A percentile compares a stretch with the other conserved stretches of the same genome.
Evolutionary conservation across 2,888 invertebrate species (phyloP).

Genomic region (Parnassius apollo): DNA sequence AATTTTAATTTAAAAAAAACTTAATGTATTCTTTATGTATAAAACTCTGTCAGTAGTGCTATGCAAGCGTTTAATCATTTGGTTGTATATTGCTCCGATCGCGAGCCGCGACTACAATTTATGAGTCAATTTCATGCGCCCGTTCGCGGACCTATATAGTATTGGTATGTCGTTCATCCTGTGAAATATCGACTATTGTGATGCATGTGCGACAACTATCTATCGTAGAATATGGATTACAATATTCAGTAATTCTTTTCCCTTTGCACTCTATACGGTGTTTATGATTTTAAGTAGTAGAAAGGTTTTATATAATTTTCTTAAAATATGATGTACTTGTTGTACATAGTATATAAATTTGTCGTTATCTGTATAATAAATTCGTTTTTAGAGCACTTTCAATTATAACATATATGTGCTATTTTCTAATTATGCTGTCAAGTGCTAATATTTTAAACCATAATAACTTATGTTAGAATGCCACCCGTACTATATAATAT

Average conservation of each 20-base stretch:
- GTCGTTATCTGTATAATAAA: too few species aligned
- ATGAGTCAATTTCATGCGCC: slow-evolving; percentile 32
- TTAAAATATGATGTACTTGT: too few species aligned
- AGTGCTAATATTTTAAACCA: too few species aligned
- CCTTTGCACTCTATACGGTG: neutral
- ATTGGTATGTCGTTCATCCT: slow-evolving; percentile 13
- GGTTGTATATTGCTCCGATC: slow-evolving; percentile 36
- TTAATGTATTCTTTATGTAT: slow-evolving; percentile 10
- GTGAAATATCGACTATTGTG: slow-evolving; percentile 20
- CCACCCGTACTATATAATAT: too few species aligned
- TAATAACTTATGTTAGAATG: too few species aligned
- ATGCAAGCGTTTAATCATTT: slow-evolving; percentile 31
- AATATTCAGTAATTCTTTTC: slow-evolving; percentile 20
- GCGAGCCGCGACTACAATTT: slow-evolving; percentile 35
- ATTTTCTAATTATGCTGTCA: too few species aligned
- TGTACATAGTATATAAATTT: too few species aligned
- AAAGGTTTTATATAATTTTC: too few species aligned
- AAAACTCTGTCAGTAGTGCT: slow-evolving; percentile 27
- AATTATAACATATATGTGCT: too few species aligned
- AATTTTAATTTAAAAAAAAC: too few species aligned
- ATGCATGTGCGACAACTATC: slow-evolving; percentile 8
- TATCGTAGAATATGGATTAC: slow-evolving; percentile 9
- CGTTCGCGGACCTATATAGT: slow-evolving; percentile 11
- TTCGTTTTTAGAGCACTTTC: too few species aligned
- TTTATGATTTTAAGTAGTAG: too few species aligned